Evolutionary conservation across 2,797 vertebrate species (phyloP).

Genomic region (Tympanoctomys barrerae): DNA sequence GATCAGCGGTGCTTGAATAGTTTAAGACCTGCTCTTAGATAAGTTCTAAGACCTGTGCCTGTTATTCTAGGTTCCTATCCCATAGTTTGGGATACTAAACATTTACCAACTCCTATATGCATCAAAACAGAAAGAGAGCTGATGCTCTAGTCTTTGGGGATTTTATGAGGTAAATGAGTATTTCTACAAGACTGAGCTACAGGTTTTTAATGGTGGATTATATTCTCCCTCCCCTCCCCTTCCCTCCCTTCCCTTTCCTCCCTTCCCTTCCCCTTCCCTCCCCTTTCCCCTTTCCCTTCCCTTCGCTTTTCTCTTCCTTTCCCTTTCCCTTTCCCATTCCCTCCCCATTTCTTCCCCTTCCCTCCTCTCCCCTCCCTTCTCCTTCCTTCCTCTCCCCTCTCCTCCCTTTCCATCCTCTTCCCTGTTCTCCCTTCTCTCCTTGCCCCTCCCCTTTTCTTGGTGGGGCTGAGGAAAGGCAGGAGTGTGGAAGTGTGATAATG

Average conservation of each 20-base stretch:
- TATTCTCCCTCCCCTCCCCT: background rate
- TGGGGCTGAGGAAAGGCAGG: background rate
- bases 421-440: background rate
- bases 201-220: background rate
- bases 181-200: background rate
- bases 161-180: constrained; percentile 23
- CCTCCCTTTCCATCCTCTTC: background rate
- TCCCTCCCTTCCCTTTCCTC: too few relatives aligned
- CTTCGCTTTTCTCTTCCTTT: too few relatives aligned
- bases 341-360: background rate
- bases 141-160: background rate
- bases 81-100: background rate
- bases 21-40: background rate
- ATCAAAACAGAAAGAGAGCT: background rate
- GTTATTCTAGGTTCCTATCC: background rate
- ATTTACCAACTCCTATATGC: background rate
- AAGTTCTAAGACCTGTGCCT: background rate
- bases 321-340: background rate
- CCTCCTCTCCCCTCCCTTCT: background rate
- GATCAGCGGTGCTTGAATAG: background rate
- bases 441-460: background rate
- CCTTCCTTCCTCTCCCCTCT: background rate
- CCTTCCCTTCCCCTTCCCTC: background rate
- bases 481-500: background rate
- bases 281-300: rapidly evolving